These are phyloP conservation scores for Euura lappo DNA, from an alignment of 1,140 invertebrate genomes.

Conservation along the genomic window DNA sequence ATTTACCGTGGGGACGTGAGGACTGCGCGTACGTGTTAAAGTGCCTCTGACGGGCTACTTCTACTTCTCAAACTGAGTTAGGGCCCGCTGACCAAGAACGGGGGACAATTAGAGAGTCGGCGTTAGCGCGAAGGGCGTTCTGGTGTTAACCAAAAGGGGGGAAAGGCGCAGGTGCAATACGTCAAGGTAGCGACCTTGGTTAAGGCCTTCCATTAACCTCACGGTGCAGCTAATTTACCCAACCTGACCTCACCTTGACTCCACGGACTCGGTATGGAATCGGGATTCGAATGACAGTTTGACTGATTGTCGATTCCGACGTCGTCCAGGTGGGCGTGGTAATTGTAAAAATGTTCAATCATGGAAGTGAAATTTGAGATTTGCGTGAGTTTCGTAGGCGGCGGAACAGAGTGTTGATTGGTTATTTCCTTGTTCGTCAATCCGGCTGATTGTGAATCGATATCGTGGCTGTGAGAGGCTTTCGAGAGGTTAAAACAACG, in stretches of 20 bases:
- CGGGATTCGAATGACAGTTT: too few species aligned
- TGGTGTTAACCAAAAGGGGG: conserved; percentile 7
- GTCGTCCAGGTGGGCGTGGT: too few species aligned
- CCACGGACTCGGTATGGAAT: too few species aligned
- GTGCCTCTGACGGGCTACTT: not conserved
- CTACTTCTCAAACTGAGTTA: too few species aligned
- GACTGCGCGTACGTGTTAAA: conserved; percentile 31
- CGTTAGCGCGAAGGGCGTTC: conserved; percentile 25
- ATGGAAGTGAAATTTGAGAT: too few species aligned
- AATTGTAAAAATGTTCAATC: too few species aligned
- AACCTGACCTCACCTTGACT: not conserved
- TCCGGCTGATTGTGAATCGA: not conserved
- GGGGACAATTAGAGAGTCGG: conserved; percentile 41
- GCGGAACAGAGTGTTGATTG: not conserved
- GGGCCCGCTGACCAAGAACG: not conserved
- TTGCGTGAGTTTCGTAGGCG: too few species aligned
- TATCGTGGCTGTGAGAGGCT: too few species aligned
- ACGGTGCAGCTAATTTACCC: not conserved
- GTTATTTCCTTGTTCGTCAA: conserved; percentile 17
- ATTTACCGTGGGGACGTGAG: not conserved
- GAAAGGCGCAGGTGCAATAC: not conserved
- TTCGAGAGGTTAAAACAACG: not conserved
- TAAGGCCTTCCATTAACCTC: not conserved
- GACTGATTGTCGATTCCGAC: too few species aligned
- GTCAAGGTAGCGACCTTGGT: conserved; percentile 4